Conservation (phyloP, 1,140 invertebrate genomes). For the Centruroides vittatus region DNA sequence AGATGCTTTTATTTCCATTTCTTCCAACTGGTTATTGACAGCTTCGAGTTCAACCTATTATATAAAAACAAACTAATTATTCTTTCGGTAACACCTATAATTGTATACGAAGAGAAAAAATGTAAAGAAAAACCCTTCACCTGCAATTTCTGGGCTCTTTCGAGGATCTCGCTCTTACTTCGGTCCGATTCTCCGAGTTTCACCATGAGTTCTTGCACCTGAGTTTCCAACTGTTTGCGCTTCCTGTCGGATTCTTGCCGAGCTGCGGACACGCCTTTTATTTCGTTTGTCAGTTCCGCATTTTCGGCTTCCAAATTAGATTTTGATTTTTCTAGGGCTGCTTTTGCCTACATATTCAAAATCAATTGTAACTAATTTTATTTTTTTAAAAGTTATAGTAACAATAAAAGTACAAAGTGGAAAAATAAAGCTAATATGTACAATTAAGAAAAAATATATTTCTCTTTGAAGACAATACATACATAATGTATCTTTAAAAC, state of each 20-base stretch:
- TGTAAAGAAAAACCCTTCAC: background rate
- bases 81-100: background rate
- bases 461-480: too few relatives aligned
- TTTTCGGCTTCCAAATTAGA: conserved; percentile 80
- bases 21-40: conserved; percentile 62
- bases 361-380: too few relatives aligned
- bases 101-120: background rate
- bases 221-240: conserved; percentile 78
- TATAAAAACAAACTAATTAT: background rate
- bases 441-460: too few relatives aligned
- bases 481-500: too few relatives aligned
- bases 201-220: conserved; percentile 42
- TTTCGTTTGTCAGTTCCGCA: conserved; percentile 76
- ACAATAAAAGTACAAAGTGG: too few relatives aligned
- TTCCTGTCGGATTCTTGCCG: conserved; percentile 80
- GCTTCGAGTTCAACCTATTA: conserved; percentile 34
- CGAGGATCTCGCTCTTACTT: conserved; percentile 29
- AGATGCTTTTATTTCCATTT: conserved; percentile 58
- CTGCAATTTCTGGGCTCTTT: conserved; percentile 44
- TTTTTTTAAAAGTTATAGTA: too few relatives aligned
- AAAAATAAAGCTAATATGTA: too few relatives aligned
- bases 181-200: conserved; percentile 38
- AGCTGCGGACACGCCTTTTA: conserved; percentile 63
- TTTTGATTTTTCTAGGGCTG: conserved; percentile 73
- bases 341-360: conserved; percentile 37